phyloP scores from a whole-genome alignment of 2,113 vertebrate genomes.

The Martes martes region DNA sequence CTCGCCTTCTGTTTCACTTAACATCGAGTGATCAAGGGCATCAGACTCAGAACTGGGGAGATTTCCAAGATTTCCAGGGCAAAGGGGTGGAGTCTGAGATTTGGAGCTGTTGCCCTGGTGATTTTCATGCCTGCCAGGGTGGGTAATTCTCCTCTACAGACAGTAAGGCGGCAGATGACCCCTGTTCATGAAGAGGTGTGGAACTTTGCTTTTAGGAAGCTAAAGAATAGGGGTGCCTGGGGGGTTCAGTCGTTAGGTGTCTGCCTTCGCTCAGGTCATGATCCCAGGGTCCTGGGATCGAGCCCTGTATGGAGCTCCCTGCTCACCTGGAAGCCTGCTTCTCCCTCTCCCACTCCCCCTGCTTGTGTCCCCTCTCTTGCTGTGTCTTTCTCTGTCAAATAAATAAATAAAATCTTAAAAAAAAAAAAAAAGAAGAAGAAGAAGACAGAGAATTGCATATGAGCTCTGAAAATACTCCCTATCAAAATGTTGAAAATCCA shows the following conservation, averaged over 20 bases:
- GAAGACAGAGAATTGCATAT: not conserved
- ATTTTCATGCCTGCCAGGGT: not conserved
- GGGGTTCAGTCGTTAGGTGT: too few relatives aligned
- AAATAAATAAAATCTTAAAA: too few relatives aligned
- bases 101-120: not conserved
- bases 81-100: not conserved
- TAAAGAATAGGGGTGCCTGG: too few relatives aligned
- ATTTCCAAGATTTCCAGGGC: not conserved
- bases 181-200: not conserved
- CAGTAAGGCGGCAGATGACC: not conserved
- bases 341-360: too few relatives aligned
- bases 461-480: not conserved
- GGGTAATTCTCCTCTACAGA: not conserved
- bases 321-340: too few relatives aligned
- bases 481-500: not conserved
- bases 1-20: not conserved
- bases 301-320: too few relatives aligned
- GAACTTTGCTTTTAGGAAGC: not conserved
- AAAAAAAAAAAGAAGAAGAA: too few relatives aligned
- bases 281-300: too few relatives aligned
- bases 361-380: too few relatives aligned
- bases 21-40: not conserved
- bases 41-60: not conserved
- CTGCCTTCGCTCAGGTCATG: too few relatives aligned
- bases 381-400: too few relatives aligned